Base-by-base conservation (phyloP, 2,797 vertebrate genomes). In the Erethizon dorsatum region DNA sequence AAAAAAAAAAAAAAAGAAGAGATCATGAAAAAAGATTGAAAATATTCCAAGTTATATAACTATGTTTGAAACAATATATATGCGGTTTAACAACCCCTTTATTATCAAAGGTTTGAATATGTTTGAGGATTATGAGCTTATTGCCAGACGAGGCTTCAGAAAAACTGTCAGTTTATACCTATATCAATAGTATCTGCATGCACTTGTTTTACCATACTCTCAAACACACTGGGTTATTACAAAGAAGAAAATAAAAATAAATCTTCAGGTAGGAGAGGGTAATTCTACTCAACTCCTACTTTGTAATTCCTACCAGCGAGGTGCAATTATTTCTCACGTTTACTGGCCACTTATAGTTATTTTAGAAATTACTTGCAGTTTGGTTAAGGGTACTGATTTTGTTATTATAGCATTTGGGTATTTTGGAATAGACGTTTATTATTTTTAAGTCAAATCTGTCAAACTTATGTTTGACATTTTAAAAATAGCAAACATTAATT, bases 331-430 rank as follows among this genome's bases (percentile, higher is more conserved):
- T 90, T 28, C 24, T 26, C 52, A 88, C 33, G 47, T 90, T 82
- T 63, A 63, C 13, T 86, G 28, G 41, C 52, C 67, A 63, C 77
- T 69, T 95, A 33, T 24, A 71, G 47, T 73, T 65, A 56, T 65
- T 86, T 96, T 52, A 85, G n/a, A 31, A 95, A 88, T 88, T 61
- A 84, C 24, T 69, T 83, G 9, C 56, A 67, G 57, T 37, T 69
- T 54, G 15, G 15, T 22, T 54, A 28, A 28, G 54, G 28, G 26
- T 52, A 71, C 5, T 78, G 24, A 83, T 57, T 54, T 78, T 82
- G 65, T 59, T 52, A 56, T 86, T 54, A 63, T 47, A 41, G 9
- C 45, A 82, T 47, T 71, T 63, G 87, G 54, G 33, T 69, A 61
- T 80, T 71, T 90, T 18, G 6, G 65, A 24, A 61, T 63, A 28